Evolutionary conservation across 2,888 invertebrate genomes (phyloP), one percentile per base, ranked within the genome.

Genomic region (Cosmorhoe ocellata): DNA sequence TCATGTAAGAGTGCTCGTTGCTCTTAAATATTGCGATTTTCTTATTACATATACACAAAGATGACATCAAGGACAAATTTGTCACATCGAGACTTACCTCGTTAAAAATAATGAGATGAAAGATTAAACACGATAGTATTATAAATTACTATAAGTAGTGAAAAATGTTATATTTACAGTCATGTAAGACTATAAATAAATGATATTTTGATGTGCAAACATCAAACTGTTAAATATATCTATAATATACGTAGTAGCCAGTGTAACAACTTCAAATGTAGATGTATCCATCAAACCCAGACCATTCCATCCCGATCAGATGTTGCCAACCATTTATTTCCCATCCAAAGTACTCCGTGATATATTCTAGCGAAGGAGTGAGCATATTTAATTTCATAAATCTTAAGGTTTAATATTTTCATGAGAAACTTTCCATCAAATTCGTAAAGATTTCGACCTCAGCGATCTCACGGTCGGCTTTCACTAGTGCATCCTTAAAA

Each of bases 1-100:
- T 76, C 75, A 69, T 73, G 76, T 66, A 71, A 68, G 69, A 81
- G 84, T 81, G 84, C 87, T 88, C 87, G 76, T 84, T 84, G 79
- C 76, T 67, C 74, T 69, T 64, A 58, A 61, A 53, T 56, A 58
- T 58, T 66, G 68, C 66, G 63, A 63, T 49, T 57, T 59, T 61
- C 56, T 61, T 63, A 70, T 67, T 64, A 66, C 61, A 79, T 72
- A 74, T 76, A 84, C 74, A 81, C 74, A 74, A 71, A 79, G 70
- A 78, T 80, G 79, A 88, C 88, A 88, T 73, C 81, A 71, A 86
- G 75, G 82, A 80, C 74, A 69, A 66, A 11, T 71, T 74, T 47
- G 74, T 78, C 74, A 89, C 84, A 87, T 56, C 76, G 71, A 87
- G 74, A 82, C 74, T 79, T 73, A 76, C 70, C 72, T 65, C 76